Evolutionary conservation across 1,140 invertebrate species (phyloP), one percentile per base, ranked within the genome.

Genomic region (Triops longicaudatus): DNA sequence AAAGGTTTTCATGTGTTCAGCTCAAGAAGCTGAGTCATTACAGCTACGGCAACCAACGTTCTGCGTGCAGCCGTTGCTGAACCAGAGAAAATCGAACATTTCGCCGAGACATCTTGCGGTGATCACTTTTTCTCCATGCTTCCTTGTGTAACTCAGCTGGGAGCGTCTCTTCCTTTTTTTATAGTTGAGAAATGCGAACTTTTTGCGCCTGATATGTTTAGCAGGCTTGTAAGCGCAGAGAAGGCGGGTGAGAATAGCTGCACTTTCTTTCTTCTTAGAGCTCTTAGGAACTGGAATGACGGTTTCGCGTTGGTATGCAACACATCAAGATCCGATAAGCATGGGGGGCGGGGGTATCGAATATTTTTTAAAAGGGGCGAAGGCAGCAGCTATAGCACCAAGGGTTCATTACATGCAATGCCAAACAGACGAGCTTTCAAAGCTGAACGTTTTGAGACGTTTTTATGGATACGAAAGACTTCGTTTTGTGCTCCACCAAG

Each of bases 1-100:
- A 63, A 22, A 22, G 50, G 50, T 63, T 63, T 63, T 63, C 50
- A 10, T 63, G 50, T 22, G 50, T 22, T 63, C 50, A 63, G n/a
- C 50, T 63, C 50, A 63, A 63, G 50, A 63, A 63, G 50, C 50
- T 63, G 50, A 63, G 50, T 63, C 50, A 63, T 63, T 63, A 63
- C 10, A 63, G 50, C 22, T 63, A 17, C 17, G 14, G 50, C 50
- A 63, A 37, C 31, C 50, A 22, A 63, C 11, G 50, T 63, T 22
- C 50, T 63, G 50, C 50, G 50, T 63, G 50, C 50, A 63, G 50
- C n/a, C 50, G 50, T 63, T 10, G 50, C 50, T 12, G 50, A 63
- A 63, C 17, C 50, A 17, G 50, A 17, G 50, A 22, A 63, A 63
- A 63, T 63, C 50, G 50, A 63, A 63, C 50, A 22, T 63, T 63